A percentile compares a stretch with the other conserved stretches of the same genome.
phyloP scores from a whole-genome alignment of 2,113 vertebrate genomes.

The Brachypodius melanocephalos region DNA sequence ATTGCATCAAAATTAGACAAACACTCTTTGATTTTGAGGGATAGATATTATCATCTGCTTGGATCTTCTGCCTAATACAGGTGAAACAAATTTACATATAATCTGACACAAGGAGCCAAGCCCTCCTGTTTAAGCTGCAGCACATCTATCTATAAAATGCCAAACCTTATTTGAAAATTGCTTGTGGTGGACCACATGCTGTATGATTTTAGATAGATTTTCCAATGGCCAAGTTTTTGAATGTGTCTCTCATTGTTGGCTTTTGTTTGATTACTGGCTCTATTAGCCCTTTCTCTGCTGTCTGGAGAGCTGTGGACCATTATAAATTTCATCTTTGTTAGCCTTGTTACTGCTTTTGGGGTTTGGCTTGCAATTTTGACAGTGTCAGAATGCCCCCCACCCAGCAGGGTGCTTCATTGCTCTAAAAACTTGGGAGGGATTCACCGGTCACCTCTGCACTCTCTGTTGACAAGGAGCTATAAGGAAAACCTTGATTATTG shows the following conservation, averaged over 20 bases:
- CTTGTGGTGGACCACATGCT: background rate
- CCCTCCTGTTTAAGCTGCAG: background rate
- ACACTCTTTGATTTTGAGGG: background rate
- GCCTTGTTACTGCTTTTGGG: background rate
- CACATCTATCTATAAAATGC: background rate
- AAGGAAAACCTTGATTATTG: background rate
- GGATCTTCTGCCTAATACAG: background rate
- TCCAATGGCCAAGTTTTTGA: background rate
- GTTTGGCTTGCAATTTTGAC: background rate
- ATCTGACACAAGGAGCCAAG: background rate
- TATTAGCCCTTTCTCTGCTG: background rate
- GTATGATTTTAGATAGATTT: background rate
- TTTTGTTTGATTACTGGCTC: background rate
- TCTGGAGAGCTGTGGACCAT: background rate
- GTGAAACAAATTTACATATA: background rate
- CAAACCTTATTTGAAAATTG: background rate
- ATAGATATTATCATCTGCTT: background rate
- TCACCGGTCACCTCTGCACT: background rate
- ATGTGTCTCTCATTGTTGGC: background rate
- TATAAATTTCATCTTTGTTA: background rate
- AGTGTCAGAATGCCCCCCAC: background rate
- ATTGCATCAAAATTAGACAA: background rate
- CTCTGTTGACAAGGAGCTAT: background rate
- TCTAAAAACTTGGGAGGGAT: fast-evolving
- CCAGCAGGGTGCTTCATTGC: background rate